These are phyloP conservation scores for Conus betulinus DNA, from an alignment of 1,140 invertebrate species.

Conservation along the genomic window DNA sequence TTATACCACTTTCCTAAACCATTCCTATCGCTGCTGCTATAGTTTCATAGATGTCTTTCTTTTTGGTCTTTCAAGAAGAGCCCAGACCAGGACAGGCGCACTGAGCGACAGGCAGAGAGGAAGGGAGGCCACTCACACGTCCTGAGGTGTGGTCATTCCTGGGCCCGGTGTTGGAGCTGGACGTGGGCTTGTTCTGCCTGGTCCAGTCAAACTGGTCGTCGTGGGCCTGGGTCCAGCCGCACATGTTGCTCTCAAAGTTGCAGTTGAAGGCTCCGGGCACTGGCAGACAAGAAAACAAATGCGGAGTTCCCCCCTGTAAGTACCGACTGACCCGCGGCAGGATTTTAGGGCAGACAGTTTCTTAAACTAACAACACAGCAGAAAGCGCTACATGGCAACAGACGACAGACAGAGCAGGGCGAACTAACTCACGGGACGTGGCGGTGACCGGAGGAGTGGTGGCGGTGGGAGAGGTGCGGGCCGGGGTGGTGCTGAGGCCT, in stretches of 20 bases:
- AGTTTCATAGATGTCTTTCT: too few relatives aligned
- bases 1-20: too few relatives aligned
- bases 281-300: neutral
- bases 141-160: slow-evolving; percentile 40
- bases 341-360: too few relatives aligned
- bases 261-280: slow-evolving; percentile 50
- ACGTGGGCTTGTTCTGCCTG: slow-evolving; percentile 45
- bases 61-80: too few relatives aligned
- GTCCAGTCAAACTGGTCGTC: slow-evolving; percentile 46
- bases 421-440: slow-evolving; percentile 11
- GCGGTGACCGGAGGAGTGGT: slow-evolving; percentile 38
- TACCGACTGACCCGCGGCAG: too few relatives aligned
- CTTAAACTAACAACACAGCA: too few relatives aligned
- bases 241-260: slow-evolving; percentile 68
- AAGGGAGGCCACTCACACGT: neutral
- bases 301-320: neutral
- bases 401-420: too few relatives aligned
- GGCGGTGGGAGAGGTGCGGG: neutral
- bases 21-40: too few relatives aligned
- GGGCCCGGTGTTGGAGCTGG: slow-evolving; percentile 53
- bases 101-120: too few relatives aligned
- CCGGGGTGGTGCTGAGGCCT: slow-evolving; percentile 11
- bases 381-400: too few relatives aligned
- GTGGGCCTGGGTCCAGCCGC: slow-evolving; percentile 67
- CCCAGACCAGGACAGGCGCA: too few relatives aligned